Evolutionary conservation across 1,140 invertebrate genomes (phyloP).

Genomic region (Ylistrum balloti): DNA sequence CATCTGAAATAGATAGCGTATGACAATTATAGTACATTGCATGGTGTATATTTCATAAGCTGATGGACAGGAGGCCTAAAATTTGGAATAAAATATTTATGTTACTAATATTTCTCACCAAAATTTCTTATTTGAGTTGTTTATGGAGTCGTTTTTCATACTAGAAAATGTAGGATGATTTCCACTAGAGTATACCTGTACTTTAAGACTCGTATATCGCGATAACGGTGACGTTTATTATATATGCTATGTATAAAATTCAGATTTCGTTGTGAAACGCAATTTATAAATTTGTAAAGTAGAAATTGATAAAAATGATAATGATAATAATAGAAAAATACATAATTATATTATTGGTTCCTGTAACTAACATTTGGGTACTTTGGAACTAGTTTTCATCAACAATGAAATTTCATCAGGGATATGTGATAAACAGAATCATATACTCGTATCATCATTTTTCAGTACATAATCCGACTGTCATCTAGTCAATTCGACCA

Average conservation of each 20-base stretch:
- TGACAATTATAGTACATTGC: constrained; percentile 2
- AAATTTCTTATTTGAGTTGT: neutral
- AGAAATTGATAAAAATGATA: no score
- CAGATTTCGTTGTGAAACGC: neutral
- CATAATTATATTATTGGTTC: no score
- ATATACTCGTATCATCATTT: no score
- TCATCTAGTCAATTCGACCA: no score
- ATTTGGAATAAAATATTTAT: neutral
- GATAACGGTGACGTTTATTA: neutral
- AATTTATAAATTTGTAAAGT: no score
- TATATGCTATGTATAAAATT: neutral
- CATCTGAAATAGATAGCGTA: neutral
- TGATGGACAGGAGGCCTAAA: neutral
- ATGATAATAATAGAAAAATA: no score
- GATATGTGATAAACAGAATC: no score
- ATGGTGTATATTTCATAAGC: neutral
- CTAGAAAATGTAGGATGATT: neutral
- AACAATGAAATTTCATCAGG: no score
- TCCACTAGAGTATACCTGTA: neutral
- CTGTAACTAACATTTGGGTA: no score
- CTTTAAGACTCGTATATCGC: neutral
- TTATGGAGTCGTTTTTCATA: neutral
- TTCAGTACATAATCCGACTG: no score
- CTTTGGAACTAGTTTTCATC: no score
- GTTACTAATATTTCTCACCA: neutral